Base-by-base conservation (phyloP, 1,140 invertebrate species). In the Drosophila punjabiensis region DNA sequence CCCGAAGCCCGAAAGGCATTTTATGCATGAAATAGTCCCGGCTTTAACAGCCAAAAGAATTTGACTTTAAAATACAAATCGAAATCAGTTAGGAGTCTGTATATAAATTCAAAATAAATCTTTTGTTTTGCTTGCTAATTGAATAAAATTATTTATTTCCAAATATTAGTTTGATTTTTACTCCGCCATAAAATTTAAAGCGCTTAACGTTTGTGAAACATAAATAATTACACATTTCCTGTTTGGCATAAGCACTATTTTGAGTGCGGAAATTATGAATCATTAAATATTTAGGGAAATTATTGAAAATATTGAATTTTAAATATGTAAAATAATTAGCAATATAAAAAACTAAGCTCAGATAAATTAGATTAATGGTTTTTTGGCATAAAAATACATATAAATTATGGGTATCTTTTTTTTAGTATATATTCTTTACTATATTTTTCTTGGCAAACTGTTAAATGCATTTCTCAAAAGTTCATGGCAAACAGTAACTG, bases 1-100 rank as follows among this genome's bases (percentile, higher is more conserved):
- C 59, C 50, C 48, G 13, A 50, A 61, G 64, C 69, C 69, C 59
- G 39, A 65, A 60, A 75, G 81, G 76, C 81, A 64, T 79, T 68
- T 70, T 59, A 43, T 53, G 71, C 68, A 53, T 74, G 32, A 74
- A 74, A 73, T 43, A 61, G 2, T 35, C 14, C 20, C 24, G 60
- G 59, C 30, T 55, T 67, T 67, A 50, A 33, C 5, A 14, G 18
- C 20, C 35, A 39, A 58, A 58, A 39, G 55, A 39, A n/a, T 58
- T 58, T 39, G 20, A 5, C 14, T 39, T 58, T 39, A 39, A 39
- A 39, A 58, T 39, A 11, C 16, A 56, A 37, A 56, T 24, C 20
- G 13, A 37, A 56, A 10, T 24, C 7, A 14, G 16, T 30, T 11
- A n/a, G 10, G 11, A 10, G n/a, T 20, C n/a, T n/a, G 6, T n/a